Base-by-base conservation (phyloP, 2,888 invertebrate species). In the Nymphalis polychloros region DNA sequence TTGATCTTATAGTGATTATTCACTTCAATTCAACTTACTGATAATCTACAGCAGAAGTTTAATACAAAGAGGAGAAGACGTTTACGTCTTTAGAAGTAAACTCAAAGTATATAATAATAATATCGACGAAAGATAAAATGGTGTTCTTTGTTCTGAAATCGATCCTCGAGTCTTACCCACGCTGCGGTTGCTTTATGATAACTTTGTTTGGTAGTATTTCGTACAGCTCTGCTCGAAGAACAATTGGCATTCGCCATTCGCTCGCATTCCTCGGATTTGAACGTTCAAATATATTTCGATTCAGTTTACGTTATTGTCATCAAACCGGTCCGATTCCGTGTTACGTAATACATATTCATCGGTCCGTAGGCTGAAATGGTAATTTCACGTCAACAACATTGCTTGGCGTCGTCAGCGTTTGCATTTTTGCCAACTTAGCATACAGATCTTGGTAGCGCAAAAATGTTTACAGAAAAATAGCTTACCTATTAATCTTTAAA, bases 371-470 rank as follows among this genome's bases (percentile, higher is more conserved):
- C 80, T 77, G 85, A 83, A 89, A 91, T 91, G 88, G 84, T 88
- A 90, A 91, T 90, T 87, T 84, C 82, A 80, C 83, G 85, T 88
- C 89, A 87, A 87, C 90, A 87, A 84, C 86, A 81, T 80, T 77
- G 79, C 81, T 81, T 79, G 78, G 79, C 79, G 70, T 80, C 80
- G 76, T 82, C 80, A 76, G 78, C 80, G 83, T 87, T 87, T 88
- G 86, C 86, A 88, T 90, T 90, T 90, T 90, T 87, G 84, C 83
- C 84, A 82, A 83, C 55, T 69, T 62, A 52, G 67, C 61, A 67
- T 64, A 63, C 69, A 64, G 52, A 57, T 59, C 71, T 68, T 48
- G 62, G 68, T 63, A 48, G 8, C 41, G 57, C 19, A 35, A 57
- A 57, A 35, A 55, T 31, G 27, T 17, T 55, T 55, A 31, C 27